Conservation (phyloP, 2,113 vertebrate species). For the Genyomyrus donnyi region DNA sequence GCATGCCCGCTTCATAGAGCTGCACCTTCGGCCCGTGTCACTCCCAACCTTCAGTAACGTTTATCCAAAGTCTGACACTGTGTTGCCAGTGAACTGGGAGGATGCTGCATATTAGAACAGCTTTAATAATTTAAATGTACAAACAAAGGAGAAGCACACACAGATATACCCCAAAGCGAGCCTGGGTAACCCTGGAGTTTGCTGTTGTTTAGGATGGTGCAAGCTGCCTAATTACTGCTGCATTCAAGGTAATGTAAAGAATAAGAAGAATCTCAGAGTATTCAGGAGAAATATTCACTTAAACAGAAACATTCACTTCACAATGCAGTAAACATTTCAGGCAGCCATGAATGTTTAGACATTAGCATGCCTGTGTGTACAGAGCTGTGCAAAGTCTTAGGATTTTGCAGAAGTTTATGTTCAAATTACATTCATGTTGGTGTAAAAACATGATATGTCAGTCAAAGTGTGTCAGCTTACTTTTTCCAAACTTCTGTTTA, state of each 20-base stretch:
- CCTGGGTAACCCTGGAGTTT: not conserved
- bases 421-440: not conserved
- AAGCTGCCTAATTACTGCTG: not conserved
- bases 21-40: not conserved
- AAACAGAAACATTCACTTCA: not conserved
- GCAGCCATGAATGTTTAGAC: not conserved
- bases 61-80: not conserved
- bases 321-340: not conserved
- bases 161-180: not conserved
- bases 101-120: not conserved
- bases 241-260: not conserved
- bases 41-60: not conserved
- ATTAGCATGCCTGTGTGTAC: not conserved
- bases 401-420: not conserved
- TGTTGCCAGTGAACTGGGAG: not conserved
- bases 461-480: not conserved
- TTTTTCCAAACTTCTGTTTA: not conserved
- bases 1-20: not conserved
- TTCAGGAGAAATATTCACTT: not conserved
- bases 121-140: not conserved
- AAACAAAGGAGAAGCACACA: not conserved
- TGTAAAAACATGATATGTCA: not conserved
- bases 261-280: not conserved
- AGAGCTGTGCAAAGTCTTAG: not conserved
- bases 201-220: not conserved